These are phyloP conservation scores for Cydia splendana DNA, from an alignment of 1,140 invertebrate species.

Conservation along the genomic window DNA sequence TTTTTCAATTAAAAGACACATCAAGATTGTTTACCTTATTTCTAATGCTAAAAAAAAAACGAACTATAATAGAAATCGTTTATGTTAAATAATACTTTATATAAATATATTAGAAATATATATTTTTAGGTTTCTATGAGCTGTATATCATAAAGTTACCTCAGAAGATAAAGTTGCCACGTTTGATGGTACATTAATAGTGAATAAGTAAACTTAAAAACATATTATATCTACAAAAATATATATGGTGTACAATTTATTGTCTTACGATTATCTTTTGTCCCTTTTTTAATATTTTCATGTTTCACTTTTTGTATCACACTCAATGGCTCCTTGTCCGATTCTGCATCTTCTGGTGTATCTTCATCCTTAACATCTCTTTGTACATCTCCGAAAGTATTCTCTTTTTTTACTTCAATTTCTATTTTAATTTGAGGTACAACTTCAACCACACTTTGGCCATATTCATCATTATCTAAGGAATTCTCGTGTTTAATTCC, in stretches of 20 bases:
- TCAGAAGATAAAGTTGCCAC: too few species aligned
- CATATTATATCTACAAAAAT: background rate
- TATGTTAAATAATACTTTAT: too few species aligned
- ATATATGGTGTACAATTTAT: conserved; percentile 4
- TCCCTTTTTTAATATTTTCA: conserved; percentile 44
- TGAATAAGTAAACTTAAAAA: too few species aligned
- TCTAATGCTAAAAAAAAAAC: too few species aligned
- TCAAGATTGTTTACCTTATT: too few species aligned
- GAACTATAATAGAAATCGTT: too few species aligned
- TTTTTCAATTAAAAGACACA: too few species aligned
- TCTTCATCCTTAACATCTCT: conserved; percentile 45
- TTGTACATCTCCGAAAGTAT: background rate
- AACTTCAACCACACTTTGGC: conserved; percentile 39
- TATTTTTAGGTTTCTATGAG: too few species aligned
- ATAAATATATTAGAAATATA: too few species aligned
- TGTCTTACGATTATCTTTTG: conserved; percentile 55
- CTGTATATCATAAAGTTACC: too few species aligned
- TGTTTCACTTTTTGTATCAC: conserved; percentile 62
- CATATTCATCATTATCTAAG: conserved; percentile 28
- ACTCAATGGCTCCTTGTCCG: conserved; percentile 63
- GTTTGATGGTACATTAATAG: background rate
- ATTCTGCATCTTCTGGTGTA: conserved; percentile 42
- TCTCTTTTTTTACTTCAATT: conserved; percentile 35
- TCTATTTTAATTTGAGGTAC: background rate
- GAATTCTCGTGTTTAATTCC: conserved; percentile 39